A percentile compares a stretch with the other conserved stretches of the same genome.
Conservation (phyloP, 1,140 invertebrate species). For the Lasaia peninsularis region DNA sequence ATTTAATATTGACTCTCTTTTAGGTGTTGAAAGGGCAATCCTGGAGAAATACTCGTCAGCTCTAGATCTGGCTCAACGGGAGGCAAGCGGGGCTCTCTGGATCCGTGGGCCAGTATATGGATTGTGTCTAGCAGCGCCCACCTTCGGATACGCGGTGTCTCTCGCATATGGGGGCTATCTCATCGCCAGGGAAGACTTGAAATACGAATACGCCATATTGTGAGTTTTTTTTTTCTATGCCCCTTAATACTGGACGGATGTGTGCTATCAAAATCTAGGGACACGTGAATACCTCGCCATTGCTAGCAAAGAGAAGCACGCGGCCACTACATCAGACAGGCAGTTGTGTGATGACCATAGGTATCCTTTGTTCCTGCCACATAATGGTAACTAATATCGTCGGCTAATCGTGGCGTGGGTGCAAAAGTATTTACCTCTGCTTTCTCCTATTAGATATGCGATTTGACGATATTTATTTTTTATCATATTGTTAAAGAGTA, state of each 20-base stretch:
- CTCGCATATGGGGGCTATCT: conserved; percentile 86
- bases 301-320: too few species aligned
- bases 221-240: conserved; percentile 52
- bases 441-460: too few species aligned
- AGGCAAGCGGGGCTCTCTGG: conserved; percentile 70
- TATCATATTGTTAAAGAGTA: conserved; percentile 77
- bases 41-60: conserved; percentile 75
- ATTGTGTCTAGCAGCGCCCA: conserved; percentile 83
- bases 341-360: too few species aligned
- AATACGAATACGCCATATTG: conserved; percentile 86
- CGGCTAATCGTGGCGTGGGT: too few species aligned
- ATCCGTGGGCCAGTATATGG: conserved; percentile 84
- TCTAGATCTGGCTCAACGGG: conserved; percentile 63
- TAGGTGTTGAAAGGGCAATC: conserved; percentile 77
- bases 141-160: conserved; percentile 85
- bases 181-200: conserved; percentile 80
- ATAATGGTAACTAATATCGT: too few species aligned
- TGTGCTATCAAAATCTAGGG: too few species aligned
- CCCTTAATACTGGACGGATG: background rate
- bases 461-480: background rate
- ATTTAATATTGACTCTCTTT: background rate
- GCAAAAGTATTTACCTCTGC: too few species aligned
- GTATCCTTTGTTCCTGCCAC: too few species aligned
- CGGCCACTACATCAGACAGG: too few species aligned
- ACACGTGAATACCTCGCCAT: too few species aligned